Evolutionary conservation across 2,888 invertebrate species (phyloP).

Genomic region (Malthinus seriepunctatus): DNA sequence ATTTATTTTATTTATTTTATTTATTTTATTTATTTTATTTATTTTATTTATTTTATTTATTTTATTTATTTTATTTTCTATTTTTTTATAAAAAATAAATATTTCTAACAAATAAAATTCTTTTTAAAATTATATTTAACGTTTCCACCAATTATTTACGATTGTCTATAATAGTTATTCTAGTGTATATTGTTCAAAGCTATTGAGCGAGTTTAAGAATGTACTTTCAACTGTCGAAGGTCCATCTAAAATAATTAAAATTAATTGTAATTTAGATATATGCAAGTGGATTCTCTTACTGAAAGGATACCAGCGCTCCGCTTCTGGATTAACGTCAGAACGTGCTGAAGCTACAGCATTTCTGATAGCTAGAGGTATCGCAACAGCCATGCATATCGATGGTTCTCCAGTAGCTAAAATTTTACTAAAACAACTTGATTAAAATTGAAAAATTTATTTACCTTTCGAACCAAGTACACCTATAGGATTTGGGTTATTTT

Average conservation of each 20-base stretch:
- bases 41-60: too few species aligned
- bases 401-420: slow-evolving; percentile 67
- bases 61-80: too few species aligned
- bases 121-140: too few species aligned
- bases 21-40: too few species aligned
- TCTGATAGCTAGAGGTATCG: slow-evolving; percentile 50
- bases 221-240: slow-evolving; percentile 14
- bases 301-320: slow-evolving; percentile 38
- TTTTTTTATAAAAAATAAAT: too few species aligned
- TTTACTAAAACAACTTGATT: background rate
- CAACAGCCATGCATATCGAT: slow-evolving; percentile 60
- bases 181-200: too few species aligned
- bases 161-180: too few species aligned
- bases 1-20: too few species aligned
- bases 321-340: slow-evolving; percentile 32
- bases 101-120: too few species aligned
- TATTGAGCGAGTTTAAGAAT: background rate
- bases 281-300: slow-evolving; percentile 39
- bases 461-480: slow-evolving; percentile 78
- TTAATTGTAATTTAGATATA: too few species aligned
- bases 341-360: slow-evolving; percentile 41
- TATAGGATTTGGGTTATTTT: slow-evolving; percentile 65
- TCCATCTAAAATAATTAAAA: slow-evolving; percentile 16
- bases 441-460: slow-evolving; percentile 39
- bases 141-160: too few species aligned